phyloP scores from a whole-genome alignment of 2,113 vertebrate species.

The Vulpes lagopus region DNA sequence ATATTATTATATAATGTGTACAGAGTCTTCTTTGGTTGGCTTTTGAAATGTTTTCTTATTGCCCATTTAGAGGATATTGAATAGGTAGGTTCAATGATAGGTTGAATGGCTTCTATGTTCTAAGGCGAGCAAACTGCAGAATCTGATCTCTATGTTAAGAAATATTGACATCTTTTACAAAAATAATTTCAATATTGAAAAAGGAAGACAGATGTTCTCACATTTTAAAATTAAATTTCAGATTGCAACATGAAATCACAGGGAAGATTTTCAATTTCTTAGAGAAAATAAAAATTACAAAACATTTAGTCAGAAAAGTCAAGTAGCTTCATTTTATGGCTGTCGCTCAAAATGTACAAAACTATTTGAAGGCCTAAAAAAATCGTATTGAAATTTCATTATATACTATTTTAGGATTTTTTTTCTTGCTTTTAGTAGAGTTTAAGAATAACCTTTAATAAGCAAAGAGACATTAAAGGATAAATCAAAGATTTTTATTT shows the following conservation, averaged over 20 bases:
- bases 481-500: not conserved
- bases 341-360: constrained; percentile 22
- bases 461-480: constrained; percentile 34
- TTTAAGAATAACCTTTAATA: constrained; percentile 74
- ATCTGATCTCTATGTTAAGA: not conserved
- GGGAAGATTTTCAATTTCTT: constrained; percentile 58
- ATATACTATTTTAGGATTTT: constrained; percentile 64
- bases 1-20: not conserved
- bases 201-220: constrained; percentile 8
- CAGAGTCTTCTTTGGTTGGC: not conserved
- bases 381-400: constrained; percentile 75
- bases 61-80: not conserved
- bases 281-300: constrained; percentile 47
- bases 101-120: not conserved
- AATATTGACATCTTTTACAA: constrained; percentile 41
- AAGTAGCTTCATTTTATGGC: not conserved
- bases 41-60: constrained; percentile 33
- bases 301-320: not conserved
- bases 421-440: constrained; percentile 68
- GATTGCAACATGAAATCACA: constrained; percentile 22
- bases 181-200: constrained; percentile 50
- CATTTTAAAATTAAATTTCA: constrained; percentile 68
- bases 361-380: constrained; percentile 48
- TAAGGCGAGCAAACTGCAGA: constrained; percentile 17
- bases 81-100: not conserved